Conservation (phyloP, 2,113 vertebrate species). For the Lophura nycthemera region DNA sequence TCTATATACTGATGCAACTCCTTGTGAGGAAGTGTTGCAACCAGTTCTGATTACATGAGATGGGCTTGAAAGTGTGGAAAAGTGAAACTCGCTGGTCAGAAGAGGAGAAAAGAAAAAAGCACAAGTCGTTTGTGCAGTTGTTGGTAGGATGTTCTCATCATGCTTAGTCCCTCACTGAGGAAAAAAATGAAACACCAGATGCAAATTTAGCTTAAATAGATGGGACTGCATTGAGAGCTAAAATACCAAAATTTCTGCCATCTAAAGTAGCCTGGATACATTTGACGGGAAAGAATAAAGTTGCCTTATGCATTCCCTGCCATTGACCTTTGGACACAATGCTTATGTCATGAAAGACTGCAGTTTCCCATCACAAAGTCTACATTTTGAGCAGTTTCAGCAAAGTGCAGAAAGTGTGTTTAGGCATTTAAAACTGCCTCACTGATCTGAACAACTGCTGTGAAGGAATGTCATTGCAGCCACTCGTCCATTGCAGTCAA, state of each 20-base stretch:
- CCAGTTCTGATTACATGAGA: background rate
- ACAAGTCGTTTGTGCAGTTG: background rate
- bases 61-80: background rate
- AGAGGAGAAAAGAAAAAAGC: accelerated
- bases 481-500: background rate
- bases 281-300: background rate
- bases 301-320: background rate
- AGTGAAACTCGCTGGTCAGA: background rate
- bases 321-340: background rate
- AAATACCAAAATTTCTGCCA: background rate
- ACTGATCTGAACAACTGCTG: background rate
- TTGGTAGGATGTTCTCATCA: background rate
- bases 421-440: background rate
- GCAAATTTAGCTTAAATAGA: background rate
- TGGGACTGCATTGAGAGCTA: background rate
- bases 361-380: background rate
- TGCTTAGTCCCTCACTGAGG: background rate
- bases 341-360: background rate
- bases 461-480: background rate
- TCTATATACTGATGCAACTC: background rate
- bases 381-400: background rate
- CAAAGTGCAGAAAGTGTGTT: background rate
- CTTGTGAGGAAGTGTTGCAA: background rate
- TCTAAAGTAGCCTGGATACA: background rate
- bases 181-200: background rate